Evolutionary conservation across 2,888 invertebrate genomes (phyloP).

Genomic region (Limnephilus marmoratus): DNA sequence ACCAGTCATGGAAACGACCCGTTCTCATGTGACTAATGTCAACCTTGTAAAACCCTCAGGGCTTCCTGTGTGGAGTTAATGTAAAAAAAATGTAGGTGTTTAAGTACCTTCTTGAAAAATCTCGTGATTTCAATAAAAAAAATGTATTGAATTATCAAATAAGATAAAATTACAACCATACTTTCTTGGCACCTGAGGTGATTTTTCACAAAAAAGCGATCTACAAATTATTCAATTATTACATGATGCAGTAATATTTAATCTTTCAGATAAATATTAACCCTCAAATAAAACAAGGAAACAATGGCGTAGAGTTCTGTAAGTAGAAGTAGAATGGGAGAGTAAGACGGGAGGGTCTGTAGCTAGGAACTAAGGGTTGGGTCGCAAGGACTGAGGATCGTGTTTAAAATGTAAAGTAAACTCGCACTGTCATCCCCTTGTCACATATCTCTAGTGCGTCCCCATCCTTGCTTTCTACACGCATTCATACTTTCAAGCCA

Average conservation of each 20-base stretch:
- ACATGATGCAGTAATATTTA: neutral
- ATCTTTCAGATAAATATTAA: neutral
- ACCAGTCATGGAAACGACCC: too few species aligned
- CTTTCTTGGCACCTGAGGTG: too few species aligned
- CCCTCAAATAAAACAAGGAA: constrained; percentile 26
- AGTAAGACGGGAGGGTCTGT: neutral
- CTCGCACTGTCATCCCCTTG: constrained; percentile 66
- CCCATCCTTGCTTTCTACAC: constrained; percentile 49
- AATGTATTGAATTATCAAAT: too few species aligned
- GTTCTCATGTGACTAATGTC: too few species aligned
- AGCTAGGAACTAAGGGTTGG: neutral
- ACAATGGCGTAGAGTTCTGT: constrained; percentile 20
- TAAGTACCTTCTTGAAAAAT: too few species aligned
- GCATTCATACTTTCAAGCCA: constrained; percentile 10
- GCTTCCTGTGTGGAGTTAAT: too few species aligned
- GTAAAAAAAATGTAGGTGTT: too few species aligned
- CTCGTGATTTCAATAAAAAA: too few species aligned
- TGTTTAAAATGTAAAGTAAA: constrained; percentile 67
- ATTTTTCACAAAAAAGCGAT: too few species aligned
- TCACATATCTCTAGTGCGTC: constrained; percentile 63
- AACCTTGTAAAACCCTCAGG: too few species aligned
- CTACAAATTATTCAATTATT: too few species aligned
- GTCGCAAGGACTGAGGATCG: constrained; percentile 56
- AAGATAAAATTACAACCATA: too few species aligned
- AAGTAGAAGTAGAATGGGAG: neutral